phyloP scores from a whole-genome alignment of 2,888 invertebrate genomes.

The Pyrrhosoma nymphula region DNA sequence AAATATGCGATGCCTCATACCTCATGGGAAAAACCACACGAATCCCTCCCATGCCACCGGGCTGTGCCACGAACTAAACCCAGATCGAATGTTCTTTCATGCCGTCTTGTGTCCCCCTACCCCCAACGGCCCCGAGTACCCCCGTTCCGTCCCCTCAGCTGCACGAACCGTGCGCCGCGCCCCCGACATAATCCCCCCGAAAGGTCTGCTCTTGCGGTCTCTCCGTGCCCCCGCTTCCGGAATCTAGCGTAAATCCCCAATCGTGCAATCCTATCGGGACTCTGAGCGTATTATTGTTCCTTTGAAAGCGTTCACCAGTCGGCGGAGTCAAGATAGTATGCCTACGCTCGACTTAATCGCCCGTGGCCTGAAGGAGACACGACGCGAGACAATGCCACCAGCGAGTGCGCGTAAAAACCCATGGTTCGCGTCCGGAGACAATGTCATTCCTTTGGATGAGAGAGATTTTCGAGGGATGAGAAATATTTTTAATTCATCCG shows the following conservation, averaged over 20 bases:
- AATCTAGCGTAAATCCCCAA: neutral
- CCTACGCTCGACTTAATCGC: too few relatives aligned
- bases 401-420: too few relatives aligned
- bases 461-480: too few relatives aligned
- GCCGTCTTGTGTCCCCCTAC: neutral
- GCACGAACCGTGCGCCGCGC: neutral
- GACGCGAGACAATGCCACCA: too few relatives aligned
- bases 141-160: neutral
- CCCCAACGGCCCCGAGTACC: neutral
- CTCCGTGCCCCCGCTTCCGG: neutral
- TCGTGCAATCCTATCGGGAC: neutral
- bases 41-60: neutral
- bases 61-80: neutral
- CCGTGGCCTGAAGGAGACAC: too few relatives aligned
- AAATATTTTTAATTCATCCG: too few relatives aligned
- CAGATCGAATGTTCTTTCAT: neutral
- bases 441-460: too few relatives aligned
- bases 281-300: neutral
- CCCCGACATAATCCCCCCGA: neutral
- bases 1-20: neutral
- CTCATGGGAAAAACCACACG: slow-evolving; percentile 18
- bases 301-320: neutral
- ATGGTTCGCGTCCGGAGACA: too few relatives aligned
- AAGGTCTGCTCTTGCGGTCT: neutral
- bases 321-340: neutral